Base-by-base conservation (phyloP, 2,888 invertebrate species). In the Torymus tubicola region DNA sequence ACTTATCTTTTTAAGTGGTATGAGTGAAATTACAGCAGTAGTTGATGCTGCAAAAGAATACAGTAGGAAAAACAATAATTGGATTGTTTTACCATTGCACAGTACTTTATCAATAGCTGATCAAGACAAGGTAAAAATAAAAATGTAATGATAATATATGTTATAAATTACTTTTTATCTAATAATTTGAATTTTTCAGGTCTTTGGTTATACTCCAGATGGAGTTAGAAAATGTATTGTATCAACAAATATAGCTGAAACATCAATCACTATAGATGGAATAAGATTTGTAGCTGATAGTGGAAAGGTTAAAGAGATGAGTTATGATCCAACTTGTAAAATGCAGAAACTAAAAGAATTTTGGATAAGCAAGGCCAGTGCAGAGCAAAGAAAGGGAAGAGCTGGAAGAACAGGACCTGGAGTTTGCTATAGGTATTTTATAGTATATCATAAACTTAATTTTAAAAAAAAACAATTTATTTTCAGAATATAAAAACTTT, bases 171-270 rank as follows among this genome's bases (percentile, higher is more conserved):
- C 10, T 63, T 70, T 80, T 57, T 61, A 13, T 67, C 63, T 10
- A 65, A 57, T 67, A 74, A 72, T 21, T 57, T 42, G 18, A 1
- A 71, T 70, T 82, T 89, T 89, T 13, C 83, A 94, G 95, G 96
- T 96, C 10, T 99, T 99, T 89, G 98, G 99, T 89, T 96, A 97
- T 87, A 95, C 99, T 0, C 99, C 99, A 0, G 97, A 98, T 76
- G 97, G 98, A 4, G 94, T 97, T 2, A 93, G 99, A 74, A 99
- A 99, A 90, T 99, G 99, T 90, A 97, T 99, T 81, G 95, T 99
- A 0, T 97, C 98, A 0, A 99, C 99, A 0, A 99, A 99, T 88
- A 99, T 99, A 79, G 99, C 99, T 0, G 99, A 99, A 92, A 99
- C 99, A 0, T 99, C 99, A 0, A 96, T 99, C 3, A 99, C 99